Percentiles rank a stretch among this genome's conserved stretches.
Evolutionary conservation across 2,113 vertebrate genomes (phyloP).

Genomic region (Festucalex cinctus): DNA sequence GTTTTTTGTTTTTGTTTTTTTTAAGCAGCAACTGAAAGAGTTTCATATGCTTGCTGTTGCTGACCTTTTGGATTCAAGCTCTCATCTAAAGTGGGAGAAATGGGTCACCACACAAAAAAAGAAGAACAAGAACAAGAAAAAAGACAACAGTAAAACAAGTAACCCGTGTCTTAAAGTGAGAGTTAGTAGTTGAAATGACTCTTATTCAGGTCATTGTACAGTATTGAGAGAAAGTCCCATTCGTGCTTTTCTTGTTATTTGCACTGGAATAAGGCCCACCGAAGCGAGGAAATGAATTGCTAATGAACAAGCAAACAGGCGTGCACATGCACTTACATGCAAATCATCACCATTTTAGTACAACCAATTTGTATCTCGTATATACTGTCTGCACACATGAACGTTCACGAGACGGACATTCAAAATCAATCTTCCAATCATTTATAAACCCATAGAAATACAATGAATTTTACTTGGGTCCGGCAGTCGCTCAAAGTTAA

Average conservation of each 20-base stretch:
- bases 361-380: too few species aligned
- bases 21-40: conserved; percentile 28
- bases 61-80: background rate
- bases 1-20: too few species aligned
- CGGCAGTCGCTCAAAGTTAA: too few species aligned
- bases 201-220: conserved; percentile 7
- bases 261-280: conserved; percentile 30
- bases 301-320: conserved; percentile 27
- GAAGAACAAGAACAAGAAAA: too few species aligned
- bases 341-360: too few species aligned
- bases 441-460: too few species aligned
- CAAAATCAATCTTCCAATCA: too few species aligned
- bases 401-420: too few species aligned
- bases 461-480: too few species aligned
- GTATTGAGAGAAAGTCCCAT: conserved; percentile 18
- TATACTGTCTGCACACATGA: too few species aligned
- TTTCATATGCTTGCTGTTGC: conserved; percentile 9
- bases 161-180: conserved; percentile 23
- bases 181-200: conserved; percentile 30
- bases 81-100: conserved; percentile 22
- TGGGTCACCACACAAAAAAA: conserved; percentile 37
- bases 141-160: conserved; percentile 5
- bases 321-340: background rate
- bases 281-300: conserved; percentile 46
- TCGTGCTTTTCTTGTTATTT: conserved; percentile 47